Percentiles rank a stretch among this genome's conserved stretches.
Evolutionary conservation across 2,888 invertebrate genomes (phyloP).

Genomic region (Drosophila trichaetosa): DNA sequence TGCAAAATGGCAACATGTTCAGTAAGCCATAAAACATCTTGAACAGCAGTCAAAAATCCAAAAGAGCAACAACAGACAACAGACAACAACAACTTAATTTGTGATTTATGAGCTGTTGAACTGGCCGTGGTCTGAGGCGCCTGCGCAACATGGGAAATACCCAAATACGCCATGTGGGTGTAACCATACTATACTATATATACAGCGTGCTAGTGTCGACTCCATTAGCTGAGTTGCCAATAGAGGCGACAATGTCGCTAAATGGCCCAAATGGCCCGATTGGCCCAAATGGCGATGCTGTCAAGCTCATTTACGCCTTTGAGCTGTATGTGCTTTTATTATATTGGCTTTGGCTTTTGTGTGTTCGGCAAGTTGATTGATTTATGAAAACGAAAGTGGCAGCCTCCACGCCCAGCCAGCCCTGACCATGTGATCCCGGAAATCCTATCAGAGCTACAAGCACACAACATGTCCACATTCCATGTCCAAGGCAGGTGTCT

Average conservation of each 20-base stretch:
- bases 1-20: slow-evolving; percentile 62
- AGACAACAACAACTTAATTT: slow-evolving; percentile 25
- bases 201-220: slow-evolving; percentile 26
- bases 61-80: slow-evolving; percentile 36
- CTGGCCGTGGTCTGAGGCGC: slow-evolving; percentile 39
- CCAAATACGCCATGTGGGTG: slow-evolving; percentile 44
- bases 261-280: slow-evolving; percentile 46
- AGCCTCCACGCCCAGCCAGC: slow-evolving; percentile 32
- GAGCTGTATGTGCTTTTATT: slow-evolving; percentile 41
- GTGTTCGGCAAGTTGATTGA: slow-evolving; percentile 55
- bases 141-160: slow-evolving; percentile 60
- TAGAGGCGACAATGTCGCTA: slow-evolving; percentile 54
- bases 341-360: slow-evolving; percentile 36
- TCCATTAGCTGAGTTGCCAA: slow-evolving; percentile 46
- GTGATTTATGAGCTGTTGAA: slow-evolving; percentile 73
- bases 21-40: slow-evolving; percentile 52
- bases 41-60: slow-evolving; percentile 49
- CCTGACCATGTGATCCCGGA: slow-evolving; percentile 64
- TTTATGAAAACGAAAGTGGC: slow-evolving; percentile 63
- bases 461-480: neutral
- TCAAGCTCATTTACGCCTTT: slow-evolving; percentile 46
- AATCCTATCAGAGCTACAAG: slow-evolving; percentile 51
- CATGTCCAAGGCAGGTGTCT: slow-evolving; percentile 43
- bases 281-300: slow-evolving; percentile 35
- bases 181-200: slow-evolving; percentile 14